Percentiles rank a stretch among this genome's conserved stretches.
phyloP scores from a whole-genome alignment of 2,888 invertebrate genomes.

The Nudaria mundana region DNA sequence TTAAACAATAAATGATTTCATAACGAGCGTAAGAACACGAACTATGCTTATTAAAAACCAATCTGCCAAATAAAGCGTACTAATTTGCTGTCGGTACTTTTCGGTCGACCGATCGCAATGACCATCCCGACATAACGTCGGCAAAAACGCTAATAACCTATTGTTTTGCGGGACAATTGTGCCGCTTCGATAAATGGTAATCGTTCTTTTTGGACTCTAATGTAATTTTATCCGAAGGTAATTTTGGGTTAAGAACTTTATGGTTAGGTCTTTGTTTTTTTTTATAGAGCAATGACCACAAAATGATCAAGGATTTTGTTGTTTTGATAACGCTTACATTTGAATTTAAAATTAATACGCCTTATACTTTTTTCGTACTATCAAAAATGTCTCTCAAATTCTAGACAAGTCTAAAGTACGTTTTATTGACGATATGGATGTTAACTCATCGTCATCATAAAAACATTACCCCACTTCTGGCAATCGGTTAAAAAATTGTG shows the following conservation, averaged over 20 bases:
- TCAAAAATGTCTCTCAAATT: too few species aligned
- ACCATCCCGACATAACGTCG: constrained; percentile 33
- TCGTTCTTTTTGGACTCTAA: constrained; percentile 19
- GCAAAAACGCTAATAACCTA: constrained; percentile 63
- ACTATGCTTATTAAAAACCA: constrained; percentile 13
- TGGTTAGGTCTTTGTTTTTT: neutral
- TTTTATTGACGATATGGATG: too few species aligned
- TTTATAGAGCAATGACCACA: too few species aligned
- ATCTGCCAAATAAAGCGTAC: constrained; percentile 12
- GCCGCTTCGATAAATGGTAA: constrained; percentile 14
- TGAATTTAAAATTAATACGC: too few species aligned
- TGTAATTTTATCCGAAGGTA: constrained; percentile 30
- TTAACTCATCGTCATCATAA: too few species aligned
- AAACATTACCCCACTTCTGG: too few species aligned
- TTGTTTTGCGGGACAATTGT: constrained; percentile 45
- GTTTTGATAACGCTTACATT: too few species aligned
- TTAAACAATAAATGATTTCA: neutral
- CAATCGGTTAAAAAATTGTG: too few species aligned
- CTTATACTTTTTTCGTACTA: too few species aligned
- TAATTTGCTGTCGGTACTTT: constrained; percentile 22
- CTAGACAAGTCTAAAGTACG: too few species aligned
- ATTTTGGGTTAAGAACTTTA: constrained; percentile 25
- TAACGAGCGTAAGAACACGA: constrained; percentile 4
- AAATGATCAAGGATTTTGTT: too few species aligned
- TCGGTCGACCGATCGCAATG: constrained; percentile 26